A percentile compares a stretch with the other conserved stretches of the same genome.
Conservation (phyloP, 2,113 vertebrate species). For the Sminthopsis crassicaudata region DNA sequence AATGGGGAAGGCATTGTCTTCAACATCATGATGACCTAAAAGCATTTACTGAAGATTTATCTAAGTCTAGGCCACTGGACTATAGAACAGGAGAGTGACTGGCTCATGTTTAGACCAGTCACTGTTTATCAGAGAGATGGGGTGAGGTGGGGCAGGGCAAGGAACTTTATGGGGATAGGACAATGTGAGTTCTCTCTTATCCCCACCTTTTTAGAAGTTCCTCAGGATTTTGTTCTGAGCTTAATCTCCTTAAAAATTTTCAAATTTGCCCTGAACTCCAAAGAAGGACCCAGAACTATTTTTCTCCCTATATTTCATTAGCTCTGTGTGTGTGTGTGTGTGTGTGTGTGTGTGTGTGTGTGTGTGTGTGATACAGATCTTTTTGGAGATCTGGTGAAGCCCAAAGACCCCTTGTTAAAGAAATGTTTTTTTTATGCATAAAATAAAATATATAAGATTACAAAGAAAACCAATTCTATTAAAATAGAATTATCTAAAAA, state of each 20-base stretch:
- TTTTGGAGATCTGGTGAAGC: neutral
- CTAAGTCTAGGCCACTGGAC: neutral
- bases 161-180: neutral
- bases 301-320: neutral
- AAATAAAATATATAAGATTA: neutral
- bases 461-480: neutral
- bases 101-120: neutral
- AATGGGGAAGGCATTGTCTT: neutral
- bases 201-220: neutral
- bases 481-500: neutral
- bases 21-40: neutral
- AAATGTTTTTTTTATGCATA: neutral
- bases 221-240: neutral
- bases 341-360: neutral
- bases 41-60: neutral
- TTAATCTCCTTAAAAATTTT: neutral
- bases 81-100: neutral
- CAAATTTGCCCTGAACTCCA: neutral
- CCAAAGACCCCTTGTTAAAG: neutral
- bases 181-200: neutral
- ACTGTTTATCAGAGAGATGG: neutral
- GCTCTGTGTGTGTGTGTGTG: too few relatives aligned
- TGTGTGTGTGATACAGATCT: neutral
- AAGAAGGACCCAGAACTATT: neutral
- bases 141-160: neutral